Base-by-base conservation (phyloP, 2,113 vertebrate genomes). In the Pungitius pungitius region DNA sequence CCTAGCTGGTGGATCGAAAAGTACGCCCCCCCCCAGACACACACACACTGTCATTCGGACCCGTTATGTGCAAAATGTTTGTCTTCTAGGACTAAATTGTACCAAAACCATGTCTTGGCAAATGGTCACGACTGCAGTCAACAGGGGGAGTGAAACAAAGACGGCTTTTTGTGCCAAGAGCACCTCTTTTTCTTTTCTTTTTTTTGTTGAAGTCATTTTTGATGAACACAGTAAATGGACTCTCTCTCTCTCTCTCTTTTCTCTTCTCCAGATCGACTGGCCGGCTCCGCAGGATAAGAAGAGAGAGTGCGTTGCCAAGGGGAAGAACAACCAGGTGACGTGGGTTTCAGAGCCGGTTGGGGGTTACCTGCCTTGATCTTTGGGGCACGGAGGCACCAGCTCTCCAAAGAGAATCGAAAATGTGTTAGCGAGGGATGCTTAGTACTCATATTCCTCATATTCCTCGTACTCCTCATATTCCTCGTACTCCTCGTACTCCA, bases 261-360 rank as follows among this genome's bases (percentile, higher is more conserved):
- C 17, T 45, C 6, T 80, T 43, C 66, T 58, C 27, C 90, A 94
- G 94, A 94, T 94, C 58, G 91, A 93, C 69, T 94, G 94, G 94
- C 91, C 90, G 2, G 94, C 93, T 40, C 93, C 94, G 0, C 78
- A 80, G 78, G 92, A 94, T 56, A 94, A 94, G 82, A 94, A 94
- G 88, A 89, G 83, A 58, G 93, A 94, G 69, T 94, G 93, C 17
- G 89, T 90, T 1, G 81, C 87, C 78, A 94, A 93, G 67, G 94
- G 94, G 56, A 94, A 94, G 85, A 94, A 92, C 88, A 94, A 94
- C 90, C 94, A 93, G 93, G 94, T 94, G 91, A 73, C 14, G 6
- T 71, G 35, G 45, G 71, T 47, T 4, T 58, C 4, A 70, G 54
- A 7, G 6, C 5, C 7, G 5, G 3, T 35, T 35, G 5, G 33